Percentiles rank a stretch among this genome's conserved stretches.
phyloP scores from a whole-genome alignment of 2,113 vertebrate species.

The Lepisosteus osseus region DNA sequence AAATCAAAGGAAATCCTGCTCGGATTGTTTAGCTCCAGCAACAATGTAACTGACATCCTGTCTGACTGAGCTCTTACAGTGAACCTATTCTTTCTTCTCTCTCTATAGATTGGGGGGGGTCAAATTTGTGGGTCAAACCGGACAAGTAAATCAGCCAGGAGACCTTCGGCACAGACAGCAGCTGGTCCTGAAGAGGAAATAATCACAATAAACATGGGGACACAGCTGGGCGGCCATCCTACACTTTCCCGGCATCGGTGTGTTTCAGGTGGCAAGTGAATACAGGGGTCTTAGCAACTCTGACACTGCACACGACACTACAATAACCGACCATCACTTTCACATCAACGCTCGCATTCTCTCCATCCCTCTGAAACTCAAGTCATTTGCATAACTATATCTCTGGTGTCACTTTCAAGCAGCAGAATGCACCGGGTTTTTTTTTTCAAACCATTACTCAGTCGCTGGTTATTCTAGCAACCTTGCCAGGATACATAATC shows the following conservation, averaged over 20 bases:
- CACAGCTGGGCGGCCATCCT: slow-evolving; percentile 33
- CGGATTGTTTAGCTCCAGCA: slow-evolving; percentile 52
- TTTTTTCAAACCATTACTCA: slow-evolving; percentile 8
- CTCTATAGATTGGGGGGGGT: slow-evolving; percentile 17
- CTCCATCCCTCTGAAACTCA: slow-evolving; percentile 27
- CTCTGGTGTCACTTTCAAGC: slow-evolving; percentile 30
- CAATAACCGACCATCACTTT: slow-evolving; percentile 5
- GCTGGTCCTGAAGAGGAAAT: slow-evolving; percentile 22
- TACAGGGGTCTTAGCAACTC: neutral
- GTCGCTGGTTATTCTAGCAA: slow-evolving; percentile 21
- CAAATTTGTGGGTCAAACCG: slow-evolving; percentile 43
- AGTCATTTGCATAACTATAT: slow-evolving; percentile 42
- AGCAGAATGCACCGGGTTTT: slow-evolving; percentile 27
- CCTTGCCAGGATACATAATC: slow-evolving; percentile 20
- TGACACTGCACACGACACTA: too few relatives aligned
- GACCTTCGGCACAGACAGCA: slow-evolving; percentile 43
- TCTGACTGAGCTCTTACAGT: slow-evolving; percentile 24
- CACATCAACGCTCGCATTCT: slow-evolving; percentile 11
- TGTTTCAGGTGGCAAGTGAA: neutral
- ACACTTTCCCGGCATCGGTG: neutral
- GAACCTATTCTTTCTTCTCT: slow-evolving; percentile 12
- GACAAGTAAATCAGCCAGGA: slow-evolving; percentile 45
- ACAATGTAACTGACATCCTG: slow-evolving; percentile 62
- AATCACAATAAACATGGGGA: slow-evolving; percentile 13
- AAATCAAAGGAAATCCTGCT: slow-evolving; percentile 66